A percentile compares a stretch with the other conserved stretches of the same genome.
Conservation (phyloP, 1,140 invertebrate genomes). For the Conus betulinus region DNA sequence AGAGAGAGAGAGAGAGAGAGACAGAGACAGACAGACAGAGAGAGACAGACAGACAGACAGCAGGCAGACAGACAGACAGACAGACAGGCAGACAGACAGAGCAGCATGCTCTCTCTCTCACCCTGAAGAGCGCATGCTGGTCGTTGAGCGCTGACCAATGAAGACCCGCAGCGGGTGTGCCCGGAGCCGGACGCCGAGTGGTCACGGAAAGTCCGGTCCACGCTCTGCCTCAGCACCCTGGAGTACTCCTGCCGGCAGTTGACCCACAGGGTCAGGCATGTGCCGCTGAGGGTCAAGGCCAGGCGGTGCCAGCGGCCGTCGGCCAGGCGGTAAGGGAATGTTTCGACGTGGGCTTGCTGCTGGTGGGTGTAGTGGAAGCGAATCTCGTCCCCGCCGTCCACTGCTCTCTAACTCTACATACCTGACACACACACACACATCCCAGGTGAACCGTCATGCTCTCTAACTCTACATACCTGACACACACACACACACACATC, state of each 20-base stretch:
- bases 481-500: too few species aligned
- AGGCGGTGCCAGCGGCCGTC: conserved; percentile 91
- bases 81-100: too few species aligned
- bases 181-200: background rate
- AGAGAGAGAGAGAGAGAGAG: too few species aligned
- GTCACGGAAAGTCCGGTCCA: conserved; percentile 78
- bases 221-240: conserved; percentile 80
- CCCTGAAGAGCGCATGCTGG: conserved; percentile 92
- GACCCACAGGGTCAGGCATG: conserved; percentile 87
- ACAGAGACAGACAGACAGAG: too few species aligned
- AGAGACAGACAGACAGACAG: too few species aligned
- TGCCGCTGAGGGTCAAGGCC: conserved; percentile 87
- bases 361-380: conserved; percentile 74
- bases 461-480: too few species aligned
- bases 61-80: too few species aligned
- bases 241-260: conserved; percentile 91
- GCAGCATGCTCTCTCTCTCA: conserved; percentile 72
- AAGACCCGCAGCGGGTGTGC: conserved; percentile 83
- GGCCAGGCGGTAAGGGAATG: conserved; percentile 89
- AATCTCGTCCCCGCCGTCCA: conserved; percentile 88
- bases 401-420: conserved; percentile 94
- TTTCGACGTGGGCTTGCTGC: conserved; percentile 83
- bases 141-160: conserved; percentile 90
- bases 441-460: too few species aligned
- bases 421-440: conserved; percentile 79